phyloP scores from a whole-genome alignment of 2,888 invertebrate genomes.

The Petrophora chlorosata region DNA sequence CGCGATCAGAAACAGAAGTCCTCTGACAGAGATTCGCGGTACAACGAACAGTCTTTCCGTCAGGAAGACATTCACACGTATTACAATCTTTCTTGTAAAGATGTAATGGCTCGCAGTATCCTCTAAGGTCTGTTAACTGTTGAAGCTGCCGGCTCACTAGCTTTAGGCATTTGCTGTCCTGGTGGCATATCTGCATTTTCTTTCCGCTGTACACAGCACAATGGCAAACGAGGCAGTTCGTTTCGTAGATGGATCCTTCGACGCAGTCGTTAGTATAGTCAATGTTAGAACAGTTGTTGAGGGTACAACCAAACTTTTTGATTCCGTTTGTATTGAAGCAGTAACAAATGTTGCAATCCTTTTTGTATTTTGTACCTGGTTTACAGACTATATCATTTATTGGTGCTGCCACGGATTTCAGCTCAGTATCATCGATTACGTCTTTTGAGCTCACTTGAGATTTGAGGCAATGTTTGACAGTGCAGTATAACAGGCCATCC shows the following conservation, averaged over 20 bases:
- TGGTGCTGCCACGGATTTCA: conserved; percentile 26
- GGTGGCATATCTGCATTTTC: conserved; percentile 51
- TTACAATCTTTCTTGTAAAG: conserved; percentile 61
- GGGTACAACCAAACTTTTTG: conserved; percentile 71
- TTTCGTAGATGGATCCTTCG: conserved; percentile 47
- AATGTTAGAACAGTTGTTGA: conserved; percentile 47
- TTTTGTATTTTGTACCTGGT: conserved; percentile 53
- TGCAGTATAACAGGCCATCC: conserved; percentile 66
- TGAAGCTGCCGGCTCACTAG: not conserved
- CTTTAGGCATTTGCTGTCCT: conserved; percentile 31
- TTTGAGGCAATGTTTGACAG: conserved; percentile 61
- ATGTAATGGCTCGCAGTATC: conserved; percentile 65
- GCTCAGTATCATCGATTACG: conserved; percentile 7
- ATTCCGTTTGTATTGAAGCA: conserved; percentile 48
- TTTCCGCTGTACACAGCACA: conserved; percentile 43
- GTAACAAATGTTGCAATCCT: conserved; percentile 63
- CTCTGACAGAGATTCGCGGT: conserved; percentile 39
- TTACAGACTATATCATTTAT: conserved; percentile 49
- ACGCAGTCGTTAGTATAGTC: conserved; percentile 44
- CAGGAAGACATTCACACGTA: conserved; percentile 56
- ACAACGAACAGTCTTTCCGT: conserved; percentile 59
- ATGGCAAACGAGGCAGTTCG: conserved; percentile 58
- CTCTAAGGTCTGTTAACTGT: conserved; percentile 32
- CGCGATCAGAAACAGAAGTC: conserved; percentile 34
- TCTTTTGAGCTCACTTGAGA: conserved; percentile 16